These are phyloP conservation scores for Pseudomyrmex sp. DNA, from an alignment of 1,140 invertebrate genomes.

Conservation along the genomic window DNA sequence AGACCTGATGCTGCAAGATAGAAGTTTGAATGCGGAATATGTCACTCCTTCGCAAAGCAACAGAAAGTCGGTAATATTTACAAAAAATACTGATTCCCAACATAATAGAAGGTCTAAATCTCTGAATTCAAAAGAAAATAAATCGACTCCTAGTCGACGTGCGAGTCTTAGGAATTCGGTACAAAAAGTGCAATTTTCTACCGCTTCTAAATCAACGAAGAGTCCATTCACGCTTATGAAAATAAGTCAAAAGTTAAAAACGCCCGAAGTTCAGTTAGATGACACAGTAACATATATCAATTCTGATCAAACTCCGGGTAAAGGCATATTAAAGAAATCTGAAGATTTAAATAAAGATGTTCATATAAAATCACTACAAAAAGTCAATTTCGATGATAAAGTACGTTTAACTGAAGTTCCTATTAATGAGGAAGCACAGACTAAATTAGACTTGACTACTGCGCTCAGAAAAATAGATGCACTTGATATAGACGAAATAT, in stretches of 20 bases:
- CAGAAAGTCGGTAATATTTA: not conserved
- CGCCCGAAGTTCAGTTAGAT: slow-evolving; percentile 78
- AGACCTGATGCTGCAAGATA: not conserved
- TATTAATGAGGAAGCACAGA: slow-evolving; percentile 61
- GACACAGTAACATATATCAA: slow-evolving; percentile 78
- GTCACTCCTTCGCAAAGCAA: not conserved
- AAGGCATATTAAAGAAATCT: slow-evolving; percentile 79
- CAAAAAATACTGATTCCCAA: not conserved
- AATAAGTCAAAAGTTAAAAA: slow-evolving; percentile 77
- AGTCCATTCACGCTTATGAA: slow-evolving; percentile 78
- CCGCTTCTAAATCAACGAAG: slow-evolving; percentile 44
- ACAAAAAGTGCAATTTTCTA: slow-evolving; percentile 61
- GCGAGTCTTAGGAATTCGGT: slow-evolving; percentile 25
- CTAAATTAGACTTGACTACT: slow-evolving; percentile 50
- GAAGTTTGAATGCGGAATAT: not conserved
- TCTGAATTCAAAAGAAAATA: not conserved
- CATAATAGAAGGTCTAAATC: slow-evolving; percentile 26
- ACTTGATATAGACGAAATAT: slow-evolving; percentile 50
- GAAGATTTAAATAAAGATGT: slow-evolving; percentile 60
- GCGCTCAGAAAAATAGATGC: slow-evolving; percentile 69
- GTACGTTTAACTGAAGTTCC: slow-evolving; percentile 65
- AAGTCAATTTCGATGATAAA: slow-evolving; percentile 73
- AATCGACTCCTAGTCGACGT: not conserved
- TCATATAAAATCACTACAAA: slow-evolving; percentile 61
- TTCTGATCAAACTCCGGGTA: slow-evolving; percentile 79